A percentile compares a stretch with the other conserved stretches of the same genome.
Evolutionary conservation across 2,797 vertebrate genomes (phyloP).

Genomic region (Pangasius krempfi): DNA sequence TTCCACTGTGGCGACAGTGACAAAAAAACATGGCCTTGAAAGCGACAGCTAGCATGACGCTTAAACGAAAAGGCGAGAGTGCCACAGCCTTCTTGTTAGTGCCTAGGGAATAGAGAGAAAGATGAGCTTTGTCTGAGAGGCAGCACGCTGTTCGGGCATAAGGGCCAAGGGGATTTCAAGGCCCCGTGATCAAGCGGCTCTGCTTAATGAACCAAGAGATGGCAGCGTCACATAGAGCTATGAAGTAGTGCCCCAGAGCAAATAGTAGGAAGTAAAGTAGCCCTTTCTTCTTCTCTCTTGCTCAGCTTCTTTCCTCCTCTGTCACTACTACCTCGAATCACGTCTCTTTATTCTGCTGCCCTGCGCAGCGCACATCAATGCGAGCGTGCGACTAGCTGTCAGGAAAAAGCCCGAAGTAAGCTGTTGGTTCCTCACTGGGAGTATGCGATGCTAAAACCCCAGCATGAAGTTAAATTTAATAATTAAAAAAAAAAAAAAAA

Average conservation of each 20-base stretch:
- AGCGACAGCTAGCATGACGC: slow-evolving; percentile 10
- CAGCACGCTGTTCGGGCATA: slow-evolving; percentile 58
- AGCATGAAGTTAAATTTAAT: slow-evolving; percentile 44
- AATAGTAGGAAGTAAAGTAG: slow-evolving; percentile 24
- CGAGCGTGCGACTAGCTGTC: slow-evolving; percentile 72
- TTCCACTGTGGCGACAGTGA: slow-evolving; percentile 52
- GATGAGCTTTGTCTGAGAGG: slow-evolving; percentile 57
- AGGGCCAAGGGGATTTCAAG: slow-evolving; percentile 60
- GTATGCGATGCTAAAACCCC: slow-evolving; percentile 55
- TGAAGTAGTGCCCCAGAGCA: slow-evolving; percentile 35
- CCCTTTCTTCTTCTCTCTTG: slow-evolving; percentile 24
- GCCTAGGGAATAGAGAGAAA: slow-evolving; percentile 50
- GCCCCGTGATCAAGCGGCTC: slow-evolving; percentile 65
- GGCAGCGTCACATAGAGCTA: slow-evolving; percentile 58
- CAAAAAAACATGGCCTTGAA: slow-evolving; percentile 57
- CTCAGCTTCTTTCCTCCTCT: slow-evolving; percentile 11
- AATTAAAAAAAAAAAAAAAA: slow-evolving; percentile 49
- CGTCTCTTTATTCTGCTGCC: slow-evolving; percentile 73
- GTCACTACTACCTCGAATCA: slow-evolving; percentile 60
- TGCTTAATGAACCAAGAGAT: slow-evolving; percentile 69
- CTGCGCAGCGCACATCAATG: slow-evolving; percentile 56
- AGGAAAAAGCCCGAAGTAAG: slow-evolving; percentile 63
- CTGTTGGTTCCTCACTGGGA: slow-evolving; percentile 64
- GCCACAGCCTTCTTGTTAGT: slow-evolving; percentile 60
- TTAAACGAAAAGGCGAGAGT: slow-evolving; percentile 9